Conservation (phyloP, 2,888 invertebrate species). For the Idaea biselata region DNA sequence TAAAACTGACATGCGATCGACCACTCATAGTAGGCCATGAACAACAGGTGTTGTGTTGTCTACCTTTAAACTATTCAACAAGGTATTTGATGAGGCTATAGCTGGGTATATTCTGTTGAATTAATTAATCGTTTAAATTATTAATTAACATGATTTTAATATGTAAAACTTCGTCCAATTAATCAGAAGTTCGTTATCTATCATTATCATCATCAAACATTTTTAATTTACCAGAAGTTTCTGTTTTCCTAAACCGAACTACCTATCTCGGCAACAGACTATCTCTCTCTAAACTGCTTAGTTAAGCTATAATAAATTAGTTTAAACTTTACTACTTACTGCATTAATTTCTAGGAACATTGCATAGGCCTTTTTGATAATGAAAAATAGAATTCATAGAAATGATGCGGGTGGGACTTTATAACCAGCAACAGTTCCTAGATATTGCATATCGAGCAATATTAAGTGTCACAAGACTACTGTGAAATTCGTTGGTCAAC, state of each 20-base stretch:
- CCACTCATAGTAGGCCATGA: slow-evolving; percentile 27
- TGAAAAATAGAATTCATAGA: background rate
- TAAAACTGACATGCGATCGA: slow-evolving; percentile 32
- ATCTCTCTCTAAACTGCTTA: too few species aligned
- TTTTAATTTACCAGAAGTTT: background rate
- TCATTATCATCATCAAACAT: background rate
- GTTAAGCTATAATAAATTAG: too few species aligned
- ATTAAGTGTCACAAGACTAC: slow-evolving; percentile 5
- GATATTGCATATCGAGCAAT: slow-evolving; percentile 6
- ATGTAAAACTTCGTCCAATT: background rate
- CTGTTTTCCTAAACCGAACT: background rate
- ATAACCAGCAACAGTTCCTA: background rate
- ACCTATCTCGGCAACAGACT: background rate
- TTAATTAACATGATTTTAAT: background rate
- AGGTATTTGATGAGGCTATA: background rate
- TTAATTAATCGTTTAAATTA: background rate
- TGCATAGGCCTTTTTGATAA: background rate
- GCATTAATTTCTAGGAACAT: background rate
- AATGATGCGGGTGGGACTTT: background rate
- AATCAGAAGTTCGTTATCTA: background rate
- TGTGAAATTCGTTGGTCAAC: slow-evolving; percentile 3
- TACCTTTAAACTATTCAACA: background rate
- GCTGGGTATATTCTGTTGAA: background rate
- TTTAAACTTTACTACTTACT: background rate
- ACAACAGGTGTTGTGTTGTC: slow-evolving; percentile 21